Evolutionary conservation across 2,888 invertebrate genomes (phyloP).

Genomic region (Habroteleia sp.): DNA sequence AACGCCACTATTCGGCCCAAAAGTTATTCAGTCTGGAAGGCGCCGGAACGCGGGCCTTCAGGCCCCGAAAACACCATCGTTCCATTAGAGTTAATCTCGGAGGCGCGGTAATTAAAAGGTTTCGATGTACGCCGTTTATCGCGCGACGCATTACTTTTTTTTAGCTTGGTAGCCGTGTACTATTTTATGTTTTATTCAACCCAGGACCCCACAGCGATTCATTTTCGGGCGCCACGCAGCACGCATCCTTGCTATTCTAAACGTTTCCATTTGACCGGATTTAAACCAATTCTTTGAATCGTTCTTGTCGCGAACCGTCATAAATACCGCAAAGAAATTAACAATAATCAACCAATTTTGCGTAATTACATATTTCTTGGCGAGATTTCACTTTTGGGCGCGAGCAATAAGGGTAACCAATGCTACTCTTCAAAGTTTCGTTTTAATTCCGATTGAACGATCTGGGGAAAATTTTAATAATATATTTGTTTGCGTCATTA

Average conservation of each 20-base stretch:
- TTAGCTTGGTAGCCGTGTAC: constrained; percentile 63
- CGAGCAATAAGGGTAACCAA: too few species aligned
- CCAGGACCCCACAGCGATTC: constrained; percentile 60
- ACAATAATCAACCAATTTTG: too few species aligned
- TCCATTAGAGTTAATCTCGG: constrained; percentile 79
- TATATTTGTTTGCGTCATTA: too few species aligned
- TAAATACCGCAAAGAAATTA: too few species aligned
- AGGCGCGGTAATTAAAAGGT: constrained; percentile 77
- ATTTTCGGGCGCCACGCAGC: constrained; percentile 34
- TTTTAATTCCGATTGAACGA: too few species aligned
- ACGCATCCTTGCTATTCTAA: constrained; percentile 7
- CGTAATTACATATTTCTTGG: too few species aligned
- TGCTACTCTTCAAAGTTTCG: too few species aligned
- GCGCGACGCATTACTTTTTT: constrained; percentile 58
- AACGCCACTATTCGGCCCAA: constrained; percentile 65
- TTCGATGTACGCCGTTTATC: constrained; percentile 77
- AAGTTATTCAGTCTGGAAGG: constrained; percentile 65
- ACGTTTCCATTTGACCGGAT: too few species aligned
- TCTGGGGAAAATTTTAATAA: too few species aligned
- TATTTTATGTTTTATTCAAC: constrained; percentile 63
- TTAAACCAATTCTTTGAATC: too few species aligned
- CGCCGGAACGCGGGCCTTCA: constrained; percentile 62
- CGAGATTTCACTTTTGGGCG: too few species aligned
- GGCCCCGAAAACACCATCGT: constrained; percentile 72
- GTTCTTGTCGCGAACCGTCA: too few species aligned